These are phyloP conservation scores for Ceratothoa steindachneri DNA, from an alignment of 2,888 invertebrate species.

Conservation along the genomic window DNA sequence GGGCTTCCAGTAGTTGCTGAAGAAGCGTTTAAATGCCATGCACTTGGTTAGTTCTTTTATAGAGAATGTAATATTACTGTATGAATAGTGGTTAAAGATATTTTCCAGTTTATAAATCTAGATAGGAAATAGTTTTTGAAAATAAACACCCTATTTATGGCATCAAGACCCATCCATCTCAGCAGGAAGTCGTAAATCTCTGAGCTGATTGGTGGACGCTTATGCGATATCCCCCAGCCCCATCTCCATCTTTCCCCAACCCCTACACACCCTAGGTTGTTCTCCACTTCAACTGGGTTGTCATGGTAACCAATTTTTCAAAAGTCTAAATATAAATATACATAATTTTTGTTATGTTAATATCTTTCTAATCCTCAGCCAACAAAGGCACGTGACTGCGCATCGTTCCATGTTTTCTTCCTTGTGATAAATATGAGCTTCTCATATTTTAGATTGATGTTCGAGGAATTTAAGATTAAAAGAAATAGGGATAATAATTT, in stretches of 20 bases:
- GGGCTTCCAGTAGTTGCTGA: too few relatives aligned
- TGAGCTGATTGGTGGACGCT: conserved; percentile 47
- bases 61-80: background rate
- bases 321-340: background rate
- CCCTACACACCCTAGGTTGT: background rate
- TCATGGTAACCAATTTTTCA: background rate
- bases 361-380: too few relatives aligned
- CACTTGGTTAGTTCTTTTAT: background rate
- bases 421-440: too few relatives aligned
- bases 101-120: background rate
- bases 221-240: conserved; percentile 29
- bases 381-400: too few relatives aligned
- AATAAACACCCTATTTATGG: conserved; percentile 27
- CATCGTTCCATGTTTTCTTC: too few relatives aligned
- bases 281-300: background rate
- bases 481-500: too few relatives aligned
- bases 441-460: too few relatives aligned
- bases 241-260: conserved; percentile 1
- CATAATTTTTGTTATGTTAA: too few relatives aligned
- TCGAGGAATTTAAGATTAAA: too few relatives aligned
- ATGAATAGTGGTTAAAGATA: background rate
- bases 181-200: conserved; percentile 45
- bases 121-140: conserved; percentile 5
- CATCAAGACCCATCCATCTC: conserved; percentile 46
- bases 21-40: background rate